Conservation (phyloP, 2,888 invertebrate genomes). For the Pheosia gnoma region DNA sequence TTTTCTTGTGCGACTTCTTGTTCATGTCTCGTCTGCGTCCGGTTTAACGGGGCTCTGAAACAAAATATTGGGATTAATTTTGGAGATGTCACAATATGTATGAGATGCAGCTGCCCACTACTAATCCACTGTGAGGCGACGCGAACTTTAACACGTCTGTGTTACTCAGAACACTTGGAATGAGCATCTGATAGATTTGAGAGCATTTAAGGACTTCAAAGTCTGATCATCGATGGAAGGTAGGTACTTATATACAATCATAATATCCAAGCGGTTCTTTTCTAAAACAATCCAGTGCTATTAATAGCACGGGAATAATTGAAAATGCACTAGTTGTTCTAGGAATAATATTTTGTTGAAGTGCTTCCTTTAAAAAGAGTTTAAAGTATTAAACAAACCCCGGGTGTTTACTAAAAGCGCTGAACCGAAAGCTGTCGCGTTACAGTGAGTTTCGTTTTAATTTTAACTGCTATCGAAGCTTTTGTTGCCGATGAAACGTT, state of each 20-base stretch:
- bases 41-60: conserved; percentile 39
- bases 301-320: no score
- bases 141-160: not conserved
- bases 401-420: conserved; percentile 2
- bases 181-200: no score
- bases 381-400: not conserved
- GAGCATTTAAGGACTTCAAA: no score
- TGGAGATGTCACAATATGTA: conserved; percentile 15
- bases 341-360: not conserved
- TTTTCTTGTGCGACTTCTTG: conserved; percentile 77
- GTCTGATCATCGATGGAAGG: no score
- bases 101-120: conserved; percentile 32
- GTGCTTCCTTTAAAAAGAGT: not conserved
- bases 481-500: conserved; percentile 35
- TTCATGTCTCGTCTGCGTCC: conserved; percentile 54
- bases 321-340: no score
- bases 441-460: conserved; percentile 28
- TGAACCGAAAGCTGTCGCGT: conserved; percentile 10
- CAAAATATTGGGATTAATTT: conserved; percentile 42
- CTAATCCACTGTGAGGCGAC: conserved; percentile 14
- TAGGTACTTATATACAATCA: no score
- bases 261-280: no score
- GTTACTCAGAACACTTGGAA: not conserved
- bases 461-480: conserved; percentile 27
- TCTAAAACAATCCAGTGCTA: no score